Base-by-base conservation (phyloP, 1,140 invertebrate genomes). In the Caenorhabditis latens region DNA sequence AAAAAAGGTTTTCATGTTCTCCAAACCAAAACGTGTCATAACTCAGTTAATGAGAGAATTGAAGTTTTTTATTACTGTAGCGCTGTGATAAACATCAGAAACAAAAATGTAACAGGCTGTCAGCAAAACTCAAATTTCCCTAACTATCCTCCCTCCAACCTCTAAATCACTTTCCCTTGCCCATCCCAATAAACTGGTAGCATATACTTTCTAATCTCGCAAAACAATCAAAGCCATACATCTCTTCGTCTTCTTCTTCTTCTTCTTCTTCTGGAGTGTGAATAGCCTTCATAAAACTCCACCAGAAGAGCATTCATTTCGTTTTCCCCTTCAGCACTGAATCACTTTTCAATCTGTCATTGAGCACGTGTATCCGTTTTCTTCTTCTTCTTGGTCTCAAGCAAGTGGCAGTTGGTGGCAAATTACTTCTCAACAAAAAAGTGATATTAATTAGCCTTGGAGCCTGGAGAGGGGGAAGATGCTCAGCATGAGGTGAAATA, bases 401-500 rank as follows among this genome's bases (percentile, higher is more conserved):
- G n/a, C 42, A 75, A 19, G 71, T 79, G 71, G 46, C 71, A 79
- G 71, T 79, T 79, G 71, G 71, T 79, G 71, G 71, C 71, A 79
- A 79, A 79, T 79, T 79, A 79, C 4, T 79, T 79, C n/a, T 79
- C 42, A 9, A 53, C 61, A 79, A 79, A 79, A 79, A 79, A 79
- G 46, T 79, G 71, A 79, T 79, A 79, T 79, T 79, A 79, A 79
- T 79, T 79, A 79, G 71, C 14, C 71, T 53, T 79, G 71, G 50
- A 32, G 32, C 32, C 32, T 32, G 32, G 32, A 32, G 32, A 32
- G 32, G 32, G 32, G 32, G 32, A 32, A 32, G 32, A 32, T 32
- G n/a, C 71, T 79, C 71, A 79, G 71, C 71, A 13, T 79, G 71
- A 79, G n/a, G 71, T 79, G 71, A 79, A 19, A 79, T 79, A 79